Conservation (phyloP, 2,888 invertebrate species). For the Itoplectis maculator region DNA sequence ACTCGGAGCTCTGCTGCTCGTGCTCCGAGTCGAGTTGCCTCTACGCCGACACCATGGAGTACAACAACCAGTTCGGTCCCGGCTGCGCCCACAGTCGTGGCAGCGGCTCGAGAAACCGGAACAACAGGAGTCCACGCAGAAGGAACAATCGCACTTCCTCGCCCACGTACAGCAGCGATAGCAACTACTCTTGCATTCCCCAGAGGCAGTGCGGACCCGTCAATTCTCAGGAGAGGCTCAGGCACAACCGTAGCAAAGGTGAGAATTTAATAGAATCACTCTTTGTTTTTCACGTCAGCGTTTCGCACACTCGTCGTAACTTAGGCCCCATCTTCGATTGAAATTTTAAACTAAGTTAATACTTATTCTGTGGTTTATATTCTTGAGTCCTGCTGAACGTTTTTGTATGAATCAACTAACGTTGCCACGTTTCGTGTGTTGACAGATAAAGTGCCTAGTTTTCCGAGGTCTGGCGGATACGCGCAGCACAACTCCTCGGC, state of each 20-base stretch:
- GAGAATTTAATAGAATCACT: constrained; percentile 16
- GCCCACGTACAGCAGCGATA: constrained; percentile 83
- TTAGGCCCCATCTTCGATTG: background rate
- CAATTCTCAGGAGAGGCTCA: constrained; percentile 82
- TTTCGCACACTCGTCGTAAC: background rate
- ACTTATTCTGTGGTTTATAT: background rate
- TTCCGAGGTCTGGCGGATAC: constrained; percentile 79
- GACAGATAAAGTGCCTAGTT: constrained; percentile 82
- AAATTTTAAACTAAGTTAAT: background rate
- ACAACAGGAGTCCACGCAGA: constrained; percentile 81
- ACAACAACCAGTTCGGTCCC: constrained; percentile 80
- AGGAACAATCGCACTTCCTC: constrained; percentile 80
- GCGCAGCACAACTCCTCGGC: constrained; percentile 82
- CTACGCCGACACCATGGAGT: constrained; percentile 82
- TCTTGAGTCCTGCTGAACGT: too few relatives aligned
- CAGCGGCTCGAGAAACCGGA: constrained; percentile 77
- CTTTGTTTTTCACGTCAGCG: background rate
- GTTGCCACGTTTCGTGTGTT: constrained; percentile 33
- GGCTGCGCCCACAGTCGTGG: constrained; percentile 76
- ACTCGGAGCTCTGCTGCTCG: constrained; percentile 83
- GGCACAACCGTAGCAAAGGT: constrained; percentile 84
- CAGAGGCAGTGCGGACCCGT: constrained; percentile 80
- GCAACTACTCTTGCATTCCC: constrained; percentile 83
- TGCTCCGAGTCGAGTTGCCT: constrained; percentile 83
- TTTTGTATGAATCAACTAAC: background rate